Evolutionary conservation across 37 sponge, comb jelly and placozoan species (phyloP).

Genomic region (Lycopodina hypogea): DNA sequence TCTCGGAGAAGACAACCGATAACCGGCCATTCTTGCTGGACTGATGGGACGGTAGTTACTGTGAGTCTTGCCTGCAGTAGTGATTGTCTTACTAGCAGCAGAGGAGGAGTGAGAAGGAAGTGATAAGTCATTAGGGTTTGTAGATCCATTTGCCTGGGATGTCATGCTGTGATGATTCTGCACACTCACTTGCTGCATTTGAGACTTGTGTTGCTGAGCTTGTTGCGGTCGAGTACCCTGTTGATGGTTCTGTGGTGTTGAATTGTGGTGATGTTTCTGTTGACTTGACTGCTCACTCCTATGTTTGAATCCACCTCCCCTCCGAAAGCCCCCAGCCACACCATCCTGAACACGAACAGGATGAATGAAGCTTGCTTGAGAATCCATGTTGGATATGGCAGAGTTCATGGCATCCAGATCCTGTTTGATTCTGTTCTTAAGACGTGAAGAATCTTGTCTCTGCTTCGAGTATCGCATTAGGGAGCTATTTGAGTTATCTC

Average conservation of each 20-base stretch:
- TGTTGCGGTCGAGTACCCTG: neutral
- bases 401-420: constrained; percentile 42
- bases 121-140: too few species aligned
- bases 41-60: constrained; percentile 18
- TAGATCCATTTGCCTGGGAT: too few species aligned
- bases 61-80: neutral
- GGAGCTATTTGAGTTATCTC: neutral
- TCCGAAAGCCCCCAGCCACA: too few species aligned
- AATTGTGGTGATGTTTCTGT: neutral
- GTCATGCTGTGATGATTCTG: too few species aligned
- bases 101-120: too few species aligned
- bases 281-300: too few species aligned
- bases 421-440: constrained; percentile 22
- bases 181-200: too few species aligned
- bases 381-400: constrained; percentile 45
- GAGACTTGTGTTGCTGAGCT: neutral
- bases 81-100: neutral
- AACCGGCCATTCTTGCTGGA: neutral
- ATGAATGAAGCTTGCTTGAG: neutral
- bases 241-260: neutral
- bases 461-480: neutral
- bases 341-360: too few species aligned
- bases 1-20: neutral
- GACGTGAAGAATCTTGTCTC: neutral
- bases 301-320: too few species aligned